Base-by-base conservation (phyloP, 2,888 invertebrate species). In the Ryuthela nishihirai region DNA sequence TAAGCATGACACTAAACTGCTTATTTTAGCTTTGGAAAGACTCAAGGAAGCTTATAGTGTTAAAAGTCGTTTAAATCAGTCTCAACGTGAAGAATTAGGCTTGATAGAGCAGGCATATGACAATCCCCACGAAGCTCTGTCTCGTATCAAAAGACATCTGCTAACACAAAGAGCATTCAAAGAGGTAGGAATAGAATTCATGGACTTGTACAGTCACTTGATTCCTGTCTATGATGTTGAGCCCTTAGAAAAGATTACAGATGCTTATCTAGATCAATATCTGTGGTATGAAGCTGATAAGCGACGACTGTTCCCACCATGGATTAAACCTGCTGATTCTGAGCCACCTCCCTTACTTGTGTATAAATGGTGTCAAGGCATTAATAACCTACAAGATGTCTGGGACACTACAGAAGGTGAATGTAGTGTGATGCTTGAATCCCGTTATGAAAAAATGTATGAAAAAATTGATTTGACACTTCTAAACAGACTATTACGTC, bases 271-370 rank as follows among this genome's bases (percentile, higher is more conserved):
- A 53, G 99, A 99, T 78, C 99, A 99, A 76, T 99, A 99, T 76
- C 78, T 99, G 44, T 99, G 99, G 99, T 93, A 93, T 72, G 99
- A 99, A 75, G 98, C 99, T 0, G 99, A 99, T 76, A 99, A 99
- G 72, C 80, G 99, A 10, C 80, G 95, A 7, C 78, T 99, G 12
- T 89, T 99, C 73, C 99, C 99, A 39, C 93, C 95, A 0, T 99
- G 99, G 99, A 93, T 99, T 41, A 99, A 99, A 74, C 99, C 99
- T 0, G 93, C 95, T 1, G 99, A 99, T 72, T 91, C 95, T 0
- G 99, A 99, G 75, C 99, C 99, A 0, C 98, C 81, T 32, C 82
- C 82, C 12, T 71, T 81, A 9, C 74, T 82, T 18, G 76, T 92
- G 3, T 99, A 99, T 77, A 99, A 98, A 74, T 99, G 98, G 98